Evolutionary conservation across 2,797 vertebrate species (phyloP).

Genomic region (Macrochelys suwanniensis): DNA sequence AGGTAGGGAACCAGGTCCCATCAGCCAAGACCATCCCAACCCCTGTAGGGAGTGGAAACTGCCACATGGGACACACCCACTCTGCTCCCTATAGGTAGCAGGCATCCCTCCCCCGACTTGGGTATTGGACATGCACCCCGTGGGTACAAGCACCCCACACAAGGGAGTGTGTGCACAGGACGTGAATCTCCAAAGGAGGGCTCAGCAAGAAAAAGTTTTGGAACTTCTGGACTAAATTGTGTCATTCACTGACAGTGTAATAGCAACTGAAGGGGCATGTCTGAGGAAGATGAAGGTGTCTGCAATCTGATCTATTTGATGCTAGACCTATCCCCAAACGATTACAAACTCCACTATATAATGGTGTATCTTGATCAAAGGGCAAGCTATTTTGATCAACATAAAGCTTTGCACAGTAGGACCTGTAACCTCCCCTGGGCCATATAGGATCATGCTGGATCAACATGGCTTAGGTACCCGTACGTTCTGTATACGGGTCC

Average conservation of each 20-base stretch:
- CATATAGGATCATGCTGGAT: not conserved
- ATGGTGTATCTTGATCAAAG: not conserved
- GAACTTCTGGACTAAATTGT: not conserved
- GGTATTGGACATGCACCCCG: no score
- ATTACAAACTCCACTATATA: not conserved
- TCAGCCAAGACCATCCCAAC: not conserved
- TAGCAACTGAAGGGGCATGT: not conserved
- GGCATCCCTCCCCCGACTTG: not conserved
- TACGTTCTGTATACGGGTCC: not conserved
- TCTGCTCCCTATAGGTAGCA: not conserved
- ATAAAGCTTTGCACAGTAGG: not conserved
- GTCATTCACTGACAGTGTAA: not conserved
- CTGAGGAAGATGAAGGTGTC: not conserved
- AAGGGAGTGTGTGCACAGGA: not conserved
- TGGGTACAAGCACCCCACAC: not conserved
- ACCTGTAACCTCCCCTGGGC: not conserved
- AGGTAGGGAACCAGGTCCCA: not conserved
- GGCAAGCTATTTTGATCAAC: not conserved
- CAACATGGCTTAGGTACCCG: not conserved
- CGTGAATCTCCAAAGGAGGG: not conserved
- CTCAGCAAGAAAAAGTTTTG: not conserved
- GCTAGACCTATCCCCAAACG: not conserved
- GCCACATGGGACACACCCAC: not conserved
- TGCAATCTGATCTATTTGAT: not conserved
- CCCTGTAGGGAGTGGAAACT: not conserved